A percentile compares a stretch with the other conserved stretches of the same genome.
Conservation (phyloP, 2,797 vertebrate species). For the Spondyliosoma cantharus region DNA sequence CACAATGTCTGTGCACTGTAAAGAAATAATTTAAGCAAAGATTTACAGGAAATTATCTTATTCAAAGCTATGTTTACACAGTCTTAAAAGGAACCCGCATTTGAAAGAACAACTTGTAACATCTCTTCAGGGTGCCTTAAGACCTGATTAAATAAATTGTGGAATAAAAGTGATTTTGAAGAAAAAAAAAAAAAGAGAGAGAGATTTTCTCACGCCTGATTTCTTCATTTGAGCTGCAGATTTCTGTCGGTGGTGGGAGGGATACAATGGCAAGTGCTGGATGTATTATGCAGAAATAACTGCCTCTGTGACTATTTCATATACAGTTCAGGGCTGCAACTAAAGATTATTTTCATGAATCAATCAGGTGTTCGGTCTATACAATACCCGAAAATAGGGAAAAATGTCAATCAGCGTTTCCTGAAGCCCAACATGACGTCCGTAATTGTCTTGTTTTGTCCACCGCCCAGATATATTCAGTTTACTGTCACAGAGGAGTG, state of each 20-base stretch:
- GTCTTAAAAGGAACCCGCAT: slow-evolving; percentile 80
- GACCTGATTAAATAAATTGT: slow-evolving; percentile 87
- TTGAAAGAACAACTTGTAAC: slow-evolving; percentile 81
- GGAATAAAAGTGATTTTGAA: slow-evolving; percentile 92
- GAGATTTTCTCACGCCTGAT: not conserved
- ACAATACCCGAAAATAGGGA: too few species aligned
- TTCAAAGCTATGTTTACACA: slow-evolving; percentile 86
- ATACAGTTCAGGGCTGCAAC: too few species aligned
- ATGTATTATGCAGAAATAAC: not conserved
- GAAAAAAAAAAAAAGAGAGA: slow-evolving; percentile 58
- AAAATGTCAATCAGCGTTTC: too few species aligned
- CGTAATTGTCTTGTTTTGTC: too few species aligned
- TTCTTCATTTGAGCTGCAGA: not conserved
- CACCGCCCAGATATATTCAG: too few species aligned
- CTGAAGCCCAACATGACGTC: too few species aligned
- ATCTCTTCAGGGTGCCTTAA: slow-evolving; percentile 89
- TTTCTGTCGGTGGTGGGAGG: not conserved
- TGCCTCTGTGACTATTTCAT: too few species aligned
- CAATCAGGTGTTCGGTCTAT: too few species aligned
- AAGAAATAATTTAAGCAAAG: slow-evolving; percentile 85
- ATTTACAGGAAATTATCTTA: slow-evolving; percentile 85
- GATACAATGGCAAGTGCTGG: too few species aligned
- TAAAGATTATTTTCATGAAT: too few species aligned
- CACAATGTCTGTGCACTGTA: slow-evolving; percentile 85
- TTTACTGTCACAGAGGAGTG: too few species aligned